These are phyloP conservation scores for Lepisosteus oculatus DNA, from an alignment of 2,113 vertebrate genomes.

Conservation along the genomic window DNA sequence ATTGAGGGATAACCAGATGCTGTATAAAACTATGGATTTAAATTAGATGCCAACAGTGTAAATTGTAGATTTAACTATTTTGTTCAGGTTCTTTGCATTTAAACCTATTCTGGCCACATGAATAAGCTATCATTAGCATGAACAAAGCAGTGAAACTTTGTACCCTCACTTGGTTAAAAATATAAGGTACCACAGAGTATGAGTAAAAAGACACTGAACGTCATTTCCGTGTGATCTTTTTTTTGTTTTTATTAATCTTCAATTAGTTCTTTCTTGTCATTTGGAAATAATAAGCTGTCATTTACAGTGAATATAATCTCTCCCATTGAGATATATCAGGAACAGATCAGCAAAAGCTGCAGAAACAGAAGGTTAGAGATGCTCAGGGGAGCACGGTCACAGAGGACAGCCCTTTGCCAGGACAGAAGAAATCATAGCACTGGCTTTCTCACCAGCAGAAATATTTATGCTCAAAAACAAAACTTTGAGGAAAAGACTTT, in stretches of 20 bases:
- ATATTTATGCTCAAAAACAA: constrained; percentile 13
- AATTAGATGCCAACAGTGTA: too few relatives aligned
- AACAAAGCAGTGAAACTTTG: not conserved
- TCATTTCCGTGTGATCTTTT: constrained; percentile 7
- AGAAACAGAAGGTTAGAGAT: constrained; percentile 7
- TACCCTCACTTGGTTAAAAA: not conserved
- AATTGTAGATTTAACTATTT: too few relatives aligned
- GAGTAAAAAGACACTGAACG: constrained; percentile 8
- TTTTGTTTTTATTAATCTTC: constrained; percentile 6
- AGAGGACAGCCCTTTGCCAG: constrained; percentile 4
- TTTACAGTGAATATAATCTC: constrained; percentile 18
- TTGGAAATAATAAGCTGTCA: constrained; percentile 4
- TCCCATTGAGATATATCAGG: not conserved
- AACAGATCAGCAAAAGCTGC: constrained; percentile 7
- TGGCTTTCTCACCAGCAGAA: constrained; percentile 34
- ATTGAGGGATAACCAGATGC: too few relatives aligned
- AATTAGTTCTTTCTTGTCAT: too few relatives aligned
- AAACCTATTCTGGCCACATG: constrained; percentile 3
- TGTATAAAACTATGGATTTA: too few relatives aligned
- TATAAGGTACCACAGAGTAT: not conserved
- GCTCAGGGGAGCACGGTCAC: not conserved
- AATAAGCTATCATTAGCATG: not conserved
- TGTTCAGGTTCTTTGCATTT: not conserved
- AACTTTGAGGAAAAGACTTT: not conserved
- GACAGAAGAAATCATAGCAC: constrained; percentile 22